Conservation (phyloP, 2,888 invertebrate genomes). For the Harpagoxenus sublaevis region DNA sequence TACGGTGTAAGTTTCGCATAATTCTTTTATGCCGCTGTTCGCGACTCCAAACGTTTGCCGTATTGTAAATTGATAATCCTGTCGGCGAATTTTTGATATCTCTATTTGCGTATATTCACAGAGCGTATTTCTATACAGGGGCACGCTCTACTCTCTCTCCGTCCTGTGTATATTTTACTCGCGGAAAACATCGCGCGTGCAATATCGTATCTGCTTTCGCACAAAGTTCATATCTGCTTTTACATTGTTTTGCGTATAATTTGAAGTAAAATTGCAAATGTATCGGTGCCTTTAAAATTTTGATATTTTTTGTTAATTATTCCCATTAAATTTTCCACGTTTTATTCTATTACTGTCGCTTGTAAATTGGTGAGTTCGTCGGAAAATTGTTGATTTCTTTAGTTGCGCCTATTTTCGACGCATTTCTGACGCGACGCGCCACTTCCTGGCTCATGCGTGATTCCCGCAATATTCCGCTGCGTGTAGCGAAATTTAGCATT, state of each 20-base stretch:
- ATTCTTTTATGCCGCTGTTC: background rate
- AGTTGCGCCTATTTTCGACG: background rate
- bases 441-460: background rate
- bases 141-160: background rate
- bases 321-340: slow-evolving; percentile 1
- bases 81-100: slow-evolving; percentile 32
- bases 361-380: background rate
- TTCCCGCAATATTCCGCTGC: slow-evolving; percentile 13
- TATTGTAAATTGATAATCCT: slow-evolving; percentile 37
- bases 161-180: slow-evolving; percentile 2
- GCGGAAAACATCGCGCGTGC: slow-evolving; percentile 2
- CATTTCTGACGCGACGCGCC: background rate
- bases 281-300: slow-evolving; percentile 3
- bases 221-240: slow-evolving; percentile 34
- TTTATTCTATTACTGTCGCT: background rate
- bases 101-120: slow-evolving; percentile 26
- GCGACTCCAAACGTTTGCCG: slow-evolving; percentile 6
- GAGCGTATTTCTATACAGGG: slow-evolving; percentile 3
- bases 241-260: slow-evolving; percentile 14
- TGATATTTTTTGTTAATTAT: slow-evolving; percentile 15
- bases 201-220: slow-evolving; percentile 7
- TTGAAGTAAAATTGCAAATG: slow-evolving; percentile 27
- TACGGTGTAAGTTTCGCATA: background rate
- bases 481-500: background rate
- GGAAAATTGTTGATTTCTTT: slow-evolving; percentile 19